Evolutionary conservation across 1,140 invertebrate genomes (phyloP).

Genomic region (Heliconius nattereri): DNA sequence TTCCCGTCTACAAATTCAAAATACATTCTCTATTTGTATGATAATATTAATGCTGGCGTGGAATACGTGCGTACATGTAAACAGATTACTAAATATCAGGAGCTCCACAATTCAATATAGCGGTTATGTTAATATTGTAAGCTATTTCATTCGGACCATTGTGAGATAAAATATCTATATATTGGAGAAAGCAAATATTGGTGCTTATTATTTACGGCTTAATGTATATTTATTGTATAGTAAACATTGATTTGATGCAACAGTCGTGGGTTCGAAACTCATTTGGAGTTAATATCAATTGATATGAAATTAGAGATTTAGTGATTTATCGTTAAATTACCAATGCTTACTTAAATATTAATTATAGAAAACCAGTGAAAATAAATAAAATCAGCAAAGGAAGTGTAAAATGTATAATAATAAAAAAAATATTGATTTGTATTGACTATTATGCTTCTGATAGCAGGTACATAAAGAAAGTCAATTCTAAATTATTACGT

Average conservation of each 20-base stretch:
- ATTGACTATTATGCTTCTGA: neutral
- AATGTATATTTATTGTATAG: neutral
- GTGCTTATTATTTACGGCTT: neutral
- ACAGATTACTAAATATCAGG: constrained; percentile 10
- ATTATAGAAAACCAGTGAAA: too few relatives aligned
- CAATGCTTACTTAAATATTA: too few relatives aligned
- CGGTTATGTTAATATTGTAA: constrained; percentile 5
- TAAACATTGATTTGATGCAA: neutral
- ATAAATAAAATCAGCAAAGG: too few relatives aligned
- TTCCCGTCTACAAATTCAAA: neutral
- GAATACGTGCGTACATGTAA: constrained; percentile 6
- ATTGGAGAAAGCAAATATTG: neutral
- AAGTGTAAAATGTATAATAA: neutral
- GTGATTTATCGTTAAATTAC: too few relatives aligned
- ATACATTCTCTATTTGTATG: neutral
- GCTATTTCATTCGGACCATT: neutral
- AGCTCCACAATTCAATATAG: constrained; percentile 6
- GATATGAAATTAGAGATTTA: too few relatives aligned
- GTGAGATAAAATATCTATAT: constrained; percentile 1
- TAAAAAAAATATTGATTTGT: neutral
- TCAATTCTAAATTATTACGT: neutral
- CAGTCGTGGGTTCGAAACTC: neutral
- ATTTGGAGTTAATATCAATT: neutral
- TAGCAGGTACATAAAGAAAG: constrained; percentile 5
- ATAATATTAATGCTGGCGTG: neutral